These are phyloP conservation scores for Rattus norvegicus DNA, from an alignment of 2,113 vertebrate genomes.

Conservation along the genomic window DNA sequence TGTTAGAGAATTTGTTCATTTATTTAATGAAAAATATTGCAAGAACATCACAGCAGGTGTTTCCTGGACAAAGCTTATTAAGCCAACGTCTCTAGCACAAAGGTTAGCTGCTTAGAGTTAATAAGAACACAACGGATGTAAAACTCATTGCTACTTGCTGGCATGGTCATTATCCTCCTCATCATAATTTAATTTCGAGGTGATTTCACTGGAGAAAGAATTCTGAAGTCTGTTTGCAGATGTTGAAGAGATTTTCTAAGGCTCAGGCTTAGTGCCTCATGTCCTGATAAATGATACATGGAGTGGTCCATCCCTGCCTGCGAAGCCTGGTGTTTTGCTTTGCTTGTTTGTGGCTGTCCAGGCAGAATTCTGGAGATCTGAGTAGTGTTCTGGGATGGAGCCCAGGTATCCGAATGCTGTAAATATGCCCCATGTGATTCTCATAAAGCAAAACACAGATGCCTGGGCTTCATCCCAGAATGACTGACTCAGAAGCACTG, in stretches of 20 bases:
- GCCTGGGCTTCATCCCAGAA: constrained; percentile 25
- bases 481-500: constrained; percentile 23
- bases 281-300: neutral
- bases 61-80: neutral
- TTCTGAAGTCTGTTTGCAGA: neutral
- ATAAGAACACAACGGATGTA: neutral
- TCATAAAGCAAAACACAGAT: constrained; percentile 38
- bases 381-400: neutral
- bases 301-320: neutral
- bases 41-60: constrained; percentile 26
- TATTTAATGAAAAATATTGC: constrained; percentile 36
- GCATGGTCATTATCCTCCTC: no score
- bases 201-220: neutral
- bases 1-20: constrained; percentile 41
- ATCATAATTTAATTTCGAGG: neutral
- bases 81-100: neutral
- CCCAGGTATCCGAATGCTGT: neutral
- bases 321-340: neutral
- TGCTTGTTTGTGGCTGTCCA: neutral
- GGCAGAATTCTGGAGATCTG: neutral
- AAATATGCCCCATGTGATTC: neutral
- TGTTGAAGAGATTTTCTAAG: neutral
- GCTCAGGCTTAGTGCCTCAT: neutral
- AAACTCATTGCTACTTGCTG: neutral
- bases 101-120: neutral